phyloP scores from a whole-genome alignment of 2,113 vertebrate species.

The Machaerirhynchus nigripectus region DNA sequence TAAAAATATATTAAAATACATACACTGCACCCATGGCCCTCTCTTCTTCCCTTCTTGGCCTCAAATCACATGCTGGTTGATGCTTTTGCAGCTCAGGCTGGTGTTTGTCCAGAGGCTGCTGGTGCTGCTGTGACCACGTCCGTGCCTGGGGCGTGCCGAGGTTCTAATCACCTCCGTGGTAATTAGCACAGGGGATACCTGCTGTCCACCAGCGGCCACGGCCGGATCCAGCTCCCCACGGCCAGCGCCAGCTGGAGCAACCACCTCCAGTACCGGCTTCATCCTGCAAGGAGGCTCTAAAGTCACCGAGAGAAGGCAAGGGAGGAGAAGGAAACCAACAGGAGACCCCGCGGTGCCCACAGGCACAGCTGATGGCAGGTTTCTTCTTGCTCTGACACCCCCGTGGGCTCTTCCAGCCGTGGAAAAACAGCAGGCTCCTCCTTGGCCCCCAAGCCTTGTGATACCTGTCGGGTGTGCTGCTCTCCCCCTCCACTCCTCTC shows the following conservation, averaged over 20 bases:
- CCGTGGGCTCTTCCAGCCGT: background rate
- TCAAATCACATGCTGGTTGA: background rate
- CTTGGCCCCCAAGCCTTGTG: background rate
- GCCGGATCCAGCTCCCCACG: rapidly evolving
- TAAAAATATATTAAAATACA: background rate
- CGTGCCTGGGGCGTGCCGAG: rapidly evolving
- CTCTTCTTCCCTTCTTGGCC: background rate
- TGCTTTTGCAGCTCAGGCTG: background rate
- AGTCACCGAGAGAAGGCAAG: background rate
- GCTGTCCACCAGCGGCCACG: rapidly evolving
- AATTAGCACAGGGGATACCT: background rate
- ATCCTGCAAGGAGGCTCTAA: background rate
- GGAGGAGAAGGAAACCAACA: background rate
- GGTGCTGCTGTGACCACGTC: background rate
- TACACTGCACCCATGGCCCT: background rate
- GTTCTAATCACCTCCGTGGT: background rate
- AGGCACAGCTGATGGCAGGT: rapidly evolving
- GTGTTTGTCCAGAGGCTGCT: background rate
- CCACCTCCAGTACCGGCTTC: background rate
- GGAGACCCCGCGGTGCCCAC: rapidly evolving
- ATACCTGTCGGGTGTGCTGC: background rate
- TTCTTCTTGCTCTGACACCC: background rate
- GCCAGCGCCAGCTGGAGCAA: background rate
- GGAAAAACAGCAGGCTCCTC: background rate
- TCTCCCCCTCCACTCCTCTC: background rate